phyloP scores from a whole-genome alignment of 2,888 invertebrate genomes.

The Apodemia hepburni region DNA sequence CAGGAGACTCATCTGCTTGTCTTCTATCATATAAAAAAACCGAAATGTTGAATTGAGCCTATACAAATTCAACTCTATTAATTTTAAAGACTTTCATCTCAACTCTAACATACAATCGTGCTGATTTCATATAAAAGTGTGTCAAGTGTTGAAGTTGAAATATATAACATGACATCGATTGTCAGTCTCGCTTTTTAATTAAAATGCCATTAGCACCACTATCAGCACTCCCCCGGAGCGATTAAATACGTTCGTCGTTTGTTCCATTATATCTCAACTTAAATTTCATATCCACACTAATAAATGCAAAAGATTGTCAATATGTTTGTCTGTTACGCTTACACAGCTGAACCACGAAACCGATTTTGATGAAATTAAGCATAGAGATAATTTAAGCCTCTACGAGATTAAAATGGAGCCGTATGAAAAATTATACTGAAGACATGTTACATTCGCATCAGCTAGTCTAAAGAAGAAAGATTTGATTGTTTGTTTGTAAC shows the following conservation, averaged over 20 bases:
- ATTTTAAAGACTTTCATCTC: not conserved
- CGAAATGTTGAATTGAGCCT: not conserved
- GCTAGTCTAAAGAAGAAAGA: too few species aligned
- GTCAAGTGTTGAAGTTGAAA: constrained; percentile 4
- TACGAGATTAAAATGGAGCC: too few species aligned
- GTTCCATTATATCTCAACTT: not conserved
- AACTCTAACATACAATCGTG: not conserved
- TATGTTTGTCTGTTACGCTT: too few species aligned
- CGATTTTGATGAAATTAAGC: too few species aligned
- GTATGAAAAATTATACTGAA: too few species aligned
- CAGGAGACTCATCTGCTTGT: too few species aligned
- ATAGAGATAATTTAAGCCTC: too few species aligned
- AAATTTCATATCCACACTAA: not conserved
- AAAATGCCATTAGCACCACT: constrained; percentile 2
- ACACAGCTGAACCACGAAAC: too few species aligned
- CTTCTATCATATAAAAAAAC: too few species aligned
- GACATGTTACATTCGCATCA: too few species aligned
- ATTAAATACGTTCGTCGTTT: constrained; percentile 4
- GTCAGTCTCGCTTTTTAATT: constrained; percentile 5
- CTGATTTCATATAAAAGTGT: not conserved
- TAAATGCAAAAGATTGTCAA: too few species aligned
- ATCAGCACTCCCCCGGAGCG: not conserved
- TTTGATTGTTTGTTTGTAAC: too few species aligned
- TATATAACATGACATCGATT: constrained; percentile 5
- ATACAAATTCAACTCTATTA: not conserved